Base-by-base conservation (phyloP, 2,888 invertebrate species). In the Ditylenchus weischeri region DNA sequence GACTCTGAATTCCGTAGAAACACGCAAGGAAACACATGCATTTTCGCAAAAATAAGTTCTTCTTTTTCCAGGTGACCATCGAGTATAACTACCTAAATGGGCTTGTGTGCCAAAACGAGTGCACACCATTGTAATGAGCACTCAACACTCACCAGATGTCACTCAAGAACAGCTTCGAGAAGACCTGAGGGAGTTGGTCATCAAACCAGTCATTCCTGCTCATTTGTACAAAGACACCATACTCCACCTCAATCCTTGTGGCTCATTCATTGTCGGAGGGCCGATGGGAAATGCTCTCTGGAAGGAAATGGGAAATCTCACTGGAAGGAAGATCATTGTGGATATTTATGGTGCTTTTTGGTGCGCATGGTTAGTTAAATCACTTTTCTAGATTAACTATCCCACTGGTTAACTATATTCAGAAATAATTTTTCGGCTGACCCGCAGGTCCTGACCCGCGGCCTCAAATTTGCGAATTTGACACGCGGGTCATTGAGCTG, bases 291-390 rank as follows among this genome's bases (percentile, higher is more conserved):
- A 66, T 47, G 78, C 78, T 47, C n/a, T n/a, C n/a, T n/a, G n/a
- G n/a, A n/a, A n/a, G n/a, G n/a, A n/a, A n/a, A n/a, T n/a, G n/a
- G n/a, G n/a, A n/a, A 77, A 71, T 36, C 75, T 83, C 71, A 98
- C 98, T 10, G 98, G 98, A 4, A 89, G 98, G 69, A 98, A 98
- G 87, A 98, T 98, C 82, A 98, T 98, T 81, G 96, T 98, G 58
- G 98, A 98, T 86, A 98, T 96, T 38, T 98, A 98, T 84, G 98
- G 98, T 67, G 98, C n/a, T 96, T 1, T 96, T 96, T 96, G 96
- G 96, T 15, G 96, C 96, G 50, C 98, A 98, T 85, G 98, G 38
- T 38, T 38, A 38, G 38, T 38, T 6, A 38, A 38, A 38, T 11
- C 11, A 38, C 7, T 11, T 38, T 38, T 11, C 11, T 38, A 38